phyloP scores from a whole-genome alignment of 1,140 invertebrate species.

The Heliconius eleuchia region DNA sequence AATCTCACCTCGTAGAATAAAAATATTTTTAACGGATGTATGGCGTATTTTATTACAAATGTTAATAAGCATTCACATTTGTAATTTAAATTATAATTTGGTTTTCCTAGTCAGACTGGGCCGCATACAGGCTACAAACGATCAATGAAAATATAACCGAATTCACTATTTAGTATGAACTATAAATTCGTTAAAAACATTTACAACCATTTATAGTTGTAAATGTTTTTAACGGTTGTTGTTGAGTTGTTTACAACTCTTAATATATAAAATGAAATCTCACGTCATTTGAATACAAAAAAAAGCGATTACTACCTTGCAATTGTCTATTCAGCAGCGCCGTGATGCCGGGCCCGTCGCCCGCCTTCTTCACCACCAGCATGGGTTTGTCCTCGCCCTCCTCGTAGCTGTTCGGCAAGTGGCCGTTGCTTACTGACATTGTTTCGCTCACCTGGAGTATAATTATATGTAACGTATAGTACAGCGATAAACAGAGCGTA shows the following conservation, averaged over 20 bases:
- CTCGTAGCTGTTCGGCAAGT: constrained; percentile 86
- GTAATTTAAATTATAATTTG: too few species aligned
- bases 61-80: too few species aligned
- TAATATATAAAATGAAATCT: background rate
- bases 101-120: too few species aligned
- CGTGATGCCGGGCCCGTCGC: constrained; percentile 88
- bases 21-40: background rate
- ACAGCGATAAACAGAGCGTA: too few species aligned
- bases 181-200: background rate
- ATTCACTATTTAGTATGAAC: background rate
- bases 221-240: too few species aligned
- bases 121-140: too few species aligned
- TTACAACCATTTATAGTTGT: background rate
- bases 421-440: constrained; percentile 87
- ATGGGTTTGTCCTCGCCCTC: constrained; percentile 89
- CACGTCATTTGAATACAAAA: background rate
- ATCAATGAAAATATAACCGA: too few species aligned
- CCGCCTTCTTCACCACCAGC: constrained; percentile 88
- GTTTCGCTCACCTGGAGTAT: constrained; percentile 87
- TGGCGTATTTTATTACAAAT: background rate
- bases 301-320: constrained; percentile 83
- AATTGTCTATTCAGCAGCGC: constrained; percentile 88
- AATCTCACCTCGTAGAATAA: too few species aligned
- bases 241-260: background rate
- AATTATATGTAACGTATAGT: too few species aligned